phyloP scores from a whole-genome alignment of 2,113 vertebrate genomes.

The Pithys albifrons region DNA sequence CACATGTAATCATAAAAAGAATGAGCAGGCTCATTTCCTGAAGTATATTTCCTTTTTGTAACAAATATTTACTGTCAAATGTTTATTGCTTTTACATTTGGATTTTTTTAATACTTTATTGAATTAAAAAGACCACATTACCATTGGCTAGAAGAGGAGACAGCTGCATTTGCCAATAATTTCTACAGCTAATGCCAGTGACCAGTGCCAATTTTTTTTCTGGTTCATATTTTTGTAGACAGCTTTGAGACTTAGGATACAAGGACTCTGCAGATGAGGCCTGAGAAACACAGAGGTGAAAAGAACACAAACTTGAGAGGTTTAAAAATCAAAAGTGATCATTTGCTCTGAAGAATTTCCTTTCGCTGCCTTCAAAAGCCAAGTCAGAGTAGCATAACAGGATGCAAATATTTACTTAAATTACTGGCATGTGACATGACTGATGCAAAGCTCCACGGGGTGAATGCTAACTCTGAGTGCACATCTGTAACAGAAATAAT shows the following conservation, averaged over 20 bases:
- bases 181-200: conserved; percentile 73
- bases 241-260: conserved; percentile 66
- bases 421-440: neutral
- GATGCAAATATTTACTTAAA: conserved; percentile 17
- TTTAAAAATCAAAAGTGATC: conserved; percentile 22
- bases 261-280: conserved; percentile 62
- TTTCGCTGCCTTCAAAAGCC: neutral
- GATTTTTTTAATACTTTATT: conserved; percentile 74
- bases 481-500: neutral
- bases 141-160: conserved; percentile 79
- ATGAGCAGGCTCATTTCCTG: conserved; percentile 64
- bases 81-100: conserved; percentile 76
- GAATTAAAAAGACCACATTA: conserved; percentile 80
- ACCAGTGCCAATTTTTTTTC: conserved; percentile 69
- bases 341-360: neutral
- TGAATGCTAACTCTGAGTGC: neutral
- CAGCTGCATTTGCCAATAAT: conserved; percentile 75
- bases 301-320: neutral
- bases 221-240: conserved; percentile 74
- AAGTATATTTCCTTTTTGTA: conserved; percentile 70
- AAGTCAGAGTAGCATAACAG: neutral
- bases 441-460: neutral
- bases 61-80: conserved; percentile 76
- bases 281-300: conserved; percentile 35
- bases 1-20: conserved; percentile 61